Evolutionary conservation across 1,140 invertebrate genomes (phyloP), one percentile per base, ranked within the genome.

Genomic region (Saccostrea echinata): DNA sequence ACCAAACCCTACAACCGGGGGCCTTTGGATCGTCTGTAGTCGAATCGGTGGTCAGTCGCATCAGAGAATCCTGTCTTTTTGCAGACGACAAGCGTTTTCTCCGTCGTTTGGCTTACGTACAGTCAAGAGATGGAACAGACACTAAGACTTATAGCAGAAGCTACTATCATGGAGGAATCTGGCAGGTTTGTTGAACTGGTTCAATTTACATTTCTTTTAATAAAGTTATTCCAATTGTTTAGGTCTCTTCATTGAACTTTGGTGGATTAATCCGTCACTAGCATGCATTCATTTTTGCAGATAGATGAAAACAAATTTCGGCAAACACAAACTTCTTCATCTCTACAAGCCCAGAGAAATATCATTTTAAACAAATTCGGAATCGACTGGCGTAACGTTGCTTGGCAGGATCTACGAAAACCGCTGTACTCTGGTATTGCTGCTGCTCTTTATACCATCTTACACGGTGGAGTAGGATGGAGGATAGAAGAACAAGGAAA

Each of bases 381-480:
- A 11, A 93, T 94, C 21, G 87, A 93, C 68, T 94, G 93, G 93
- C 33, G 51, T 9, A 52, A 27, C 0, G 91, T 92, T 3, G 80
- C 68, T 6, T 94, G 93, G 93, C 21, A 24, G 13, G 93, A 94
- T 76, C 88, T 93, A 1, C 35, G 87, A 12, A 93, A 92, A 84
- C 93, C 93, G 6, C 85, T 94, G 16, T 92, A 92, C 84, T 93
- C 93, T 13, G 93, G 91, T 0, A 90, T 94, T 6, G 93, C 92
- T 13, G 92, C 93, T 12, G 85, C 92, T 16, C 91, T 94, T 0
- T 93, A 90, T 53, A 88, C 90, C 1, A 87, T 87, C 24, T 33
- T 87, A 30, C 35, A 87, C 52, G 57, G 83, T 21, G 81, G 64
- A 1, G 84, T 91, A 0, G 84, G 84, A 30, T 90, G 91, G 90